Evolutionary conservation across 2,113 vertebrate species (phyloP), one percentile per base, ranked within the genome.

Genomic region (Myodes glareolus): DNA sequence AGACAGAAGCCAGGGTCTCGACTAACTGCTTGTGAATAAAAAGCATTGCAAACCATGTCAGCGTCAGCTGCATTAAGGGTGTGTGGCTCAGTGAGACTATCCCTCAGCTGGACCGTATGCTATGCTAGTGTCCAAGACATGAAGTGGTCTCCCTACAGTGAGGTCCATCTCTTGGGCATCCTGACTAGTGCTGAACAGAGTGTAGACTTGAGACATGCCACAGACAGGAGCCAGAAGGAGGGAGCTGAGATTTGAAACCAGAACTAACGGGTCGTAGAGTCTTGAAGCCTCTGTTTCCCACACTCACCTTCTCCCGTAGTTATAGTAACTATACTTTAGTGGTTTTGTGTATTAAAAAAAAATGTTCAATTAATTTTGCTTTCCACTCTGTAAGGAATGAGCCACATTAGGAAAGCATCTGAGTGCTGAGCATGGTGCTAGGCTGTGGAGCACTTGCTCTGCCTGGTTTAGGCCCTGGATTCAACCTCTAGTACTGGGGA

Each of bases 171-270:
- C 14, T 55, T 13, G 12, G 1, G 27, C 39, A 13, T 27, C 9
- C 70, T 10, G 23, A 45, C n/a, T 50, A 4, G 10, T 42, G 17
- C 68, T 94, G 23, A 55, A 33, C 25, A 0, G 58, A 45, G 33
- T 4, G 0, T 27, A 11, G 65, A 19, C 88, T 67, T 8, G 5
- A 0, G 23, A 67, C 42, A 61, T 5, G 0, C 10, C 14, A 0
- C 1, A 14, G 8, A 72, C 14, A 4, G 45, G 1, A 47, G 50
- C 39, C 47, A 25, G 39, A 39, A 29, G 70, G 4, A 47, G 13
- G 27, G 91, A 88, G 17, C 7, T 36, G 1, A 42, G 91, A 68
- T 68, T 39, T 67, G 67, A 90, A 82, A 55, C 80, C 21, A 0
- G 12, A 61, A 3, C 75, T 45, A 5, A 81, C 25, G 33, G 33